phyloP scores from a whole-genome alignment of 1,140 invertebrate genomes.

The Drosophila saltans region DNA sequence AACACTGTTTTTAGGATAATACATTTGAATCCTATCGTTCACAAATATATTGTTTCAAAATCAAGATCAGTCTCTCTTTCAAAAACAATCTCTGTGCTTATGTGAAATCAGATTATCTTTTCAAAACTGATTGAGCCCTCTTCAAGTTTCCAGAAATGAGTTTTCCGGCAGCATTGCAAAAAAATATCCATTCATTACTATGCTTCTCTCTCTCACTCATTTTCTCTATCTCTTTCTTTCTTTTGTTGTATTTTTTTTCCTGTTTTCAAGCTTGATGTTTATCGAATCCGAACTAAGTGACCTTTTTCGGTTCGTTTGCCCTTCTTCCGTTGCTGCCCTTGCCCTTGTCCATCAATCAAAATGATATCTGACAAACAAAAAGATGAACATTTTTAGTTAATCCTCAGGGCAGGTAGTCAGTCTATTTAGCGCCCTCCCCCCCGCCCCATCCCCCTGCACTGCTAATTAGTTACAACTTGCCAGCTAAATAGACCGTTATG shows the following conservation, averaged over 20 bases:
- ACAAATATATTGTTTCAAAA: no score
- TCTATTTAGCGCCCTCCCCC: slow-evolving; percentile 3
- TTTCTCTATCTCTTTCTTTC: not conserved
- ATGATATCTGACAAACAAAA: not conserved
- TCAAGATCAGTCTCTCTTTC: no score
- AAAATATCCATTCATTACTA: no score
- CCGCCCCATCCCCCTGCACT: not conserved
- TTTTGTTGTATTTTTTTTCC: not conserved
- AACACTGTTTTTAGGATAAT: no score
- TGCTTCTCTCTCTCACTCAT: not conserved
- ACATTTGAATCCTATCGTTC: no score
- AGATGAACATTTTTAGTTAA: not conserved
- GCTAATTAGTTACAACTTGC: slow-evolving; percentile 27
- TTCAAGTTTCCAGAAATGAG: no score
- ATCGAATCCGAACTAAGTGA: slow-evolving; percentile 13
- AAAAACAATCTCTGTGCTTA: no score
- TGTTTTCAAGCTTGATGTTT: not conserved
- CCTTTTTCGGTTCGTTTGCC: slow-evolving; percentile 27
- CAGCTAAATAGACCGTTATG: slow-evolving; percentile 24
- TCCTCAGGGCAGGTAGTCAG: slow-evolving; percentile 2
- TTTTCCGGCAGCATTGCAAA: no score
- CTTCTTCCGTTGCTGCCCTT: slow-evolving; percentile 28
- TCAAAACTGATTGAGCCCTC: no score
- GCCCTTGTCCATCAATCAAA: slow-evolving; percentile 37
- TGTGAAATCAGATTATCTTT: no score